Base-by-base conservation (phyloP, 2,113 vertebrate genomes). In the Cynoglossus semilaevis region DNA sequence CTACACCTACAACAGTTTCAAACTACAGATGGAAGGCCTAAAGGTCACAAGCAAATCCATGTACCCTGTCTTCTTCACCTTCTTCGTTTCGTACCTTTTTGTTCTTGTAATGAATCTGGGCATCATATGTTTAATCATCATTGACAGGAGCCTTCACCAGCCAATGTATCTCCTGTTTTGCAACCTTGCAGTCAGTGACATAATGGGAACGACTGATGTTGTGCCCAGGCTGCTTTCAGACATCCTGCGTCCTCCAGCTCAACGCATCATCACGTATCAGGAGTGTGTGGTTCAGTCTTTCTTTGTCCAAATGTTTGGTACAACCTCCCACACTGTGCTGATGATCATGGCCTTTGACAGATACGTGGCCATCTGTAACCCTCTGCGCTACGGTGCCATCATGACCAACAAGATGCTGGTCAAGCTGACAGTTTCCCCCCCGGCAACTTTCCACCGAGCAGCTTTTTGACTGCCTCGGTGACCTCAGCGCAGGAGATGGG, bases 321-420 rank as follows among this genome's bases (percentile, higher is more conserved):
- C 70, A 7, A 58, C 71, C 0, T 49, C 60, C 1, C 85, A 87
- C 56, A 77, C 79, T 0, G 50, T 86, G 9, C 77, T 89, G 3
- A 85, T 88, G 67, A 83, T 82, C 3, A 86, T 88, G 88, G 82
- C 87, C 0, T 84, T 85, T 4, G 87, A 90, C 51, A 75, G 88
- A 36, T 89, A 85, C 9, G 63, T 87, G 67, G 86, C 88, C 49
- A 88, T 90, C 63, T 89, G 85, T 15, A 70, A 79, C 14, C 84
- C 88, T 1, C 59, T 88, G 35, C 70, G 58, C 17, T 88, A 88
- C 15, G 3, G 70, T 0, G 0, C 66, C 16, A 76, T 89, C 45
- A 89, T 88, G 83, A 85, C 41, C 38, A 55, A 38, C 42, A 53
- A 38, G 18, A 83, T 71, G 76, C 75, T 88, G 52, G 8, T 76